Conservation (phyloP, 2,888 invertebrate species). For the Crematogaster levior region DNA sequence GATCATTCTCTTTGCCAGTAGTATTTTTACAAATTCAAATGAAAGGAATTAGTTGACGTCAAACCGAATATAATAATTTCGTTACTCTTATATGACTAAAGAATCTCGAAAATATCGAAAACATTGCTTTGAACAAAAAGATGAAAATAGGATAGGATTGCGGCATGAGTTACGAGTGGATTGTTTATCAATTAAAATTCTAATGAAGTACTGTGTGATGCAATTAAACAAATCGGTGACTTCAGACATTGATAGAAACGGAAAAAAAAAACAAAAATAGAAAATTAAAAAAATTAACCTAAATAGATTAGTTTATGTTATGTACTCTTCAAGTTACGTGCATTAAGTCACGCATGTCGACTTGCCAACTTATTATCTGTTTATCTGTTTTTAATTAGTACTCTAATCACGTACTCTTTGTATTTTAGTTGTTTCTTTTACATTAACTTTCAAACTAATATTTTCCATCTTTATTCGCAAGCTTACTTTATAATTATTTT, state of each 20-base stretch:
- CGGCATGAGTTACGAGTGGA: not conserved
- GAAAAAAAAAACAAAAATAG: not conserved
- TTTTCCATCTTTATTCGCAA: not conserved
- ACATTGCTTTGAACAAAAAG: not conserved
- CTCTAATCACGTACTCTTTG: constrained; percentile 56
- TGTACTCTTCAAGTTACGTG: too few relatives aligned
- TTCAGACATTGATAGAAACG: not conserved
- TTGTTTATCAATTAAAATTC: constrained; percentile 51
- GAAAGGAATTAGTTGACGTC: too few relatives aligned
- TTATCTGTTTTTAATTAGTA: constrained; percentile 55
- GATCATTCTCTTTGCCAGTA: too few relatives aligned
- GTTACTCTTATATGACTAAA: not conserved
- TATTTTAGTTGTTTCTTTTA: not conserved
- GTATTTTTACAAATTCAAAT: too few relatives aligned
- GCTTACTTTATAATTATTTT: not conserved
- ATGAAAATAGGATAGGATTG: not conserved
- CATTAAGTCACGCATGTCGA: constrained; percentile 22
- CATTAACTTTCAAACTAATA: not conserved
- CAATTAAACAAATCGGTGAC: not conserved
- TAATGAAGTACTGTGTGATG: constrained; percentile 27
- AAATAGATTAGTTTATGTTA: constrained; percentile 67
- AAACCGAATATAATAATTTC: not conserved
- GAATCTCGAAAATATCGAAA: not conserved
- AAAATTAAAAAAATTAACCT: constrained; percentile 35
- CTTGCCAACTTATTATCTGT: constrained; percentile 55